These are phyloP conservation scores for Hippasteria phrygiana DNA, from an alignment of 53 echinoderm and acorn worm genomes.

Conservation along the genomic window DNA sequence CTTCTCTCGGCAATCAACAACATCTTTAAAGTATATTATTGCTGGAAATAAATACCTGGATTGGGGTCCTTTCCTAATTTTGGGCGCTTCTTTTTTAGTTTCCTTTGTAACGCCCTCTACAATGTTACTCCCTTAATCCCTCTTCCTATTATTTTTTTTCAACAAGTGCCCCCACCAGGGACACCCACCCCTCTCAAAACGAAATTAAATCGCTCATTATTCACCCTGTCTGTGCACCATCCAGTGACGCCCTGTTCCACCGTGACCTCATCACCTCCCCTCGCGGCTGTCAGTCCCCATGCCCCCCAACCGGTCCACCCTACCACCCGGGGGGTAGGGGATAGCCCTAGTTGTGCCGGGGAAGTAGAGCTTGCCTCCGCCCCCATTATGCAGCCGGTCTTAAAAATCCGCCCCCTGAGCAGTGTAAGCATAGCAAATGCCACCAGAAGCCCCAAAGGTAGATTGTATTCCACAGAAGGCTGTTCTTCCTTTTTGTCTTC, in stretches of 20 bases:
- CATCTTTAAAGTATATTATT: too few species aligned
- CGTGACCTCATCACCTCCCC: conserved; percentile 32
- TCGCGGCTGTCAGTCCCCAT: conserved; percentile 27
- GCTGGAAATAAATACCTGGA: too few species aligned
- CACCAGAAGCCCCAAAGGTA: conserved; percentile 57
- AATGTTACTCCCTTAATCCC: too few species aligned
- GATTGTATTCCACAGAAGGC: not conserved
- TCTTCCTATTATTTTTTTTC: too few species aligned
- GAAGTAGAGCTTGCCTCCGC: not conserved
- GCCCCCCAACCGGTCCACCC: conserved; percentile 6
- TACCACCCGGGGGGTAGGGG: not conserved
- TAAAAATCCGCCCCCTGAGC: conserved; percentile 70
- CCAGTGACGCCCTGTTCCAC: conserved; percentile 10
- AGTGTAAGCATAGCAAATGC: conserved; percentile 64
- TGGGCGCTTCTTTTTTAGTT: too few species aligned
- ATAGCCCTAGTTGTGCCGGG: not conserved
- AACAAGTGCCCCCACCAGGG: too few species aligned
- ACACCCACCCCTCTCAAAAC: too few species aligned
- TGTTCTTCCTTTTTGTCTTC: too few species aligned
- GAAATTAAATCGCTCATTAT: too few species aligned
- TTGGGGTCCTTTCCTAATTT: too few species aligned
- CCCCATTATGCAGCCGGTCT: conserved; percentile 64
- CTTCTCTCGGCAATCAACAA: too few species aligned
- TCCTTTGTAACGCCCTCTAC: too few species aligned
- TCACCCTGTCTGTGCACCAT: conserved; percentile 37